phyloP scores from a whole-genome alignment of 2,888 invertebrate species.

The Tetheella fluctuosa region DNA sequence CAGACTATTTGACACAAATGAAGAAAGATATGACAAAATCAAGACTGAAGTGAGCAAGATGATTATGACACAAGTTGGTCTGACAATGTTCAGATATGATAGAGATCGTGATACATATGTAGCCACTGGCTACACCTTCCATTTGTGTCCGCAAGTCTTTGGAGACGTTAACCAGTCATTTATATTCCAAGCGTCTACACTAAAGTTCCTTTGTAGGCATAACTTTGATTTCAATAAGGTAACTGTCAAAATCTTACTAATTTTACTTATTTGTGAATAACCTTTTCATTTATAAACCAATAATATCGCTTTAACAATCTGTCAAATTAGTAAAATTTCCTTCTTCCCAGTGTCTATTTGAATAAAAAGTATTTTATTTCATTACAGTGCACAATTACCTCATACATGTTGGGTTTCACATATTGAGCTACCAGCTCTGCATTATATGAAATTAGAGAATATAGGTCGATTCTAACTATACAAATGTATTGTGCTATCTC shows the following conservation, averaged over 20 bases:
- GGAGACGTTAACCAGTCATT: constrained; percentile 85
- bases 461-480: too few relatives aligned
- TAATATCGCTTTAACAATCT: too few relatives aligned
- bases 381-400: too few relatives aligned
- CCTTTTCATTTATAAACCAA: too few relatives aligned
- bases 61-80: constrained; percentile 87
- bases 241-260: constrained; percentile 25
- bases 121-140: constrained; percentile 87
- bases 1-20: constrained; percentile 72
- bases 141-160: constrained; percentile 86
- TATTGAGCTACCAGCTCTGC: too few relatives aligned
- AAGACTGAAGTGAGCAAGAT: constrained; percentile 73
- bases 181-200: constrained; percentile 85
- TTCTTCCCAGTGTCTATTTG: too few relatives aligned
- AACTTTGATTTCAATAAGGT: constrained; percentile 92
- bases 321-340: too few relatives aligned
- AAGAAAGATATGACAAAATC: constrained; percentile 67
- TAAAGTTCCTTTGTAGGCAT: constrained; percentile 86
- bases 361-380: too few relatives aligned
- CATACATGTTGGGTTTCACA: too few relatives aligned
- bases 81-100: constrained; percentile 86
- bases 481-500: too few relatives aligned
- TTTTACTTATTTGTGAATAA: too few relatives aligned
- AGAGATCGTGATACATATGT: constrained; percentile 83
- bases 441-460: too few relatives aligned